Percentiles rank a stretch among this genome's conserved stretches.
phyloP scores from a whole-genome alignment of 2,888 invertebrate species.

The Trypoxylon attenuatum region DNA sequence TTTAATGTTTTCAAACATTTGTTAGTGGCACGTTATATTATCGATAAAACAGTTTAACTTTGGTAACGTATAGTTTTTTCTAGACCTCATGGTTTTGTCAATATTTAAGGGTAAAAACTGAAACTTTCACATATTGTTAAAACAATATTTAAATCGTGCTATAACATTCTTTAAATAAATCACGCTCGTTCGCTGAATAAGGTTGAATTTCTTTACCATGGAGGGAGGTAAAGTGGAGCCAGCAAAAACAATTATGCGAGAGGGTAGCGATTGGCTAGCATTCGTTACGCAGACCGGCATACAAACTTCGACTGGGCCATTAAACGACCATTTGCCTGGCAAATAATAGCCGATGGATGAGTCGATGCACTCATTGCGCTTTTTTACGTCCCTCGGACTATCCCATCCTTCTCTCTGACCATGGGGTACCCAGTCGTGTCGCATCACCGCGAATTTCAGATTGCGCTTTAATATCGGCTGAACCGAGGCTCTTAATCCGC shows the following conservation, averaged over 20 bases:
- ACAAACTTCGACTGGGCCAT: constrained; percentile 48
- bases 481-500: constrained; percentile 62
- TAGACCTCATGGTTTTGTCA: no score
- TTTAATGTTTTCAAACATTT: no score
- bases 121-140: no score
- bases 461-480: constrained; percentile 65
- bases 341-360: constrained; percentile 50
- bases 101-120: no score
- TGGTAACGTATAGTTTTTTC: no score
- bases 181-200: no score
- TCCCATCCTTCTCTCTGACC: background rate
- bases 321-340: constrained; percentile 53
- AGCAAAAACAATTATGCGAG: constrained; percentile 35
- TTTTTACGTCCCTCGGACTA: constrained; percentile 14
- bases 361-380: constrained; percentile 36
- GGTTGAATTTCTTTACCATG: no score
- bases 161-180: no score
- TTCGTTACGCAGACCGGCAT: constrained; percentile 33
- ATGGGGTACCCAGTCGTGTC: constrained; percentile 35
- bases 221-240: no score
- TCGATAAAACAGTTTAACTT: no score
- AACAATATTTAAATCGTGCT: no score
- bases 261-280: constrained; percentile 19
- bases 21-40: no score
- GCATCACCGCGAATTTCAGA: constrained; percentile 60